Percentiles rank a stretch among this genome's conserved stretches.
These are phyloP conservation scores for Naja naja DNA, from an alignment of 2,113 vertebrate species.

Conservation along the genomic window DNA sequence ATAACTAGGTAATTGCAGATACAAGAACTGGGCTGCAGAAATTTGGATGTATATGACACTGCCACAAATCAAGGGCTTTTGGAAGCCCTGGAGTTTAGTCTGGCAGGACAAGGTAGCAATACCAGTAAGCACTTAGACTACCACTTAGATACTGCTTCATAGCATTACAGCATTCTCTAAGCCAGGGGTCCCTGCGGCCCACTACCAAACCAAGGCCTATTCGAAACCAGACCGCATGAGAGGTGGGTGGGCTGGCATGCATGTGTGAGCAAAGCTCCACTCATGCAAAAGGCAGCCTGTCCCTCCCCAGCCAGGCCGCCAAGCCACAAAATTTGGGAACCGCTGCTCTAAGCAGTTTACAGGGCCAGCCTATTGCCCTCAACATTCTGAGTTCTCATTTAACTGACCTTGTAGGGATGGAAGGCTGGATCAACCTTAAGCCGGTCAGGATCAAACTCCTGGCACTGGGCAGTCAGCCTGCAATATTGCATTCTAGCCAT, in stretches of 20 bases:
- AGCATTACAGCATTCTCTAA: neutral
- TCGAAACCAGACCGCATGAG: rapidly evolving
- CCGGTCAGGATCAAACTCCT: neutral
- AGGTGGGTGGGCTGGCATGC: neutral
- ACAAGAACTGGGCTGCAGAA: neutral
- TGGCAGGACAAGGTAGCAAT: neutral
- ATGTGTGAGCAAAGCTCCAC: neutral
- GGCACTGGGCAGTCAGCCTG: neutral
- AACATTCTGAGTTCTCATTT: neutral
- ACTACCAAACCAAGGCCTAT: neutral
- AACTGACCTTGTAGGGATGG: neutral
- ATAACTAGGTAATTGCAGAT: neutral
- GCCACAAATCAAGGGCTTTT: neutral
- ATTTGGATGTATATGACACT: neutral
- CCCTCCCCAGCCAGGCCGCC: neutral
- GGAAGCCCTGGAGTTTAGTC: neutral
- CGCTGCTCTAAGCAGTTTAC: neutral
- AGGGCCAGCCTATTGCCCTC: neutral
- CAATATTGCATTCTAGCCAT: neutral
- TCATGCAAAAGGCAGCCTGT: neutral
- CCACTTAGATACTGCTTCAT: too few species aligned
- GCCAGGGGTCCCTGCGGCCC: neutral
- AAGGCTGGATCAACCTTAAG: neutral
- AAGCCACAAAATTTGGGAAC: neutral
- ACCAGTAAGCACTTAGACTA: neutral